A percentile compares a stretch with the other conserved stretches of the same genome.
These are phyloP conservation scores for Choloepus hoffmanni DNA, from an alignment of 2,113 vertebrate genomes.

Conservation along the genomic window DNA sequence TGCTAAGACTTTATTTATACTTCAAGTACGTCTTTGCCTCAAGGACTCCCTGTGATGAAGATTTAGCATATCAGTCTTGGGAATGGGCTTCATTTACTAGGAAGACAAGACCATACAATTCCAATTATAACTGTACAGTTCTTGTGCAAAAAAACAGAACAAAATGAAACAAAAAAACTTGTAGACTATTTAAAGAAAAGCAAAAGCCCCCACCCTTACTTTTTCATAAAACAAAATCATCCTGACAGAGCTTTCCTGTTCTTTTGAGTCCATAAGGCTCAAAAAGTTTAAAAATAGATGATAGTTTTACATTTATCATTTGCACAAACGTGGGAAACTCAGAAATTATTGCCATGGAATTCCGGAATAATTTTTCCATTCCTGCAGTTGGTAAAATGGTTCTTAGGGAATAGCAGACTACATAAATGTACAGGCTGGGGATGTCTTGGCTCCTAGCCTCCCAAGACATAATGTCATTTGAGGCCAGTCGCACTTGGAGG, in stretches of 20 bases:
- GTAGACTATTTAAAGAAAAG: conserved; percentile 67
- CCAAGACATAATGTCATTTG: conserved; percentile 12
- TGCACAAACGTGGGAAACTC: conserved; percentile 74
- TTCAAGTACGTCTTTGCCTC: neutral
- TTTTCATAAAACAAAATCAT: conserved; percentile 56
- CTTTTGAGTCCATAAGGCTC: conserved; percentile 35
- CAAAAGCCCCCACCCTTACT: conserved; percentile 61
- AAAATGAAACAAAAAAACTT: neutral
- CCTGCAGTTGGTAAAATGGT: conserved; percentile 8
- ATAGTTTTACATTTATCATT: conserved; percentile 70
- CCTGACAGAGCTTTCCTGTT: conserved; percentile 75
- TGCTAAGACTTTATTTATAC: neutral
- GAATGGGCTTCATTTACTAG: conserved; percentile 7
- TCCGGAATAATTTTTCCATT: conserved; percentile 51
- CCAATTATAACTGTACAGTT: neutral
- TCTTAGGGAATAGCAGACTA: conserved; percentile 25
- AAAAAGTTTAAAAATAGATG: conserved; percentile 78
- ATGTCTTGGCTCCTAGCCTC: conserved; percentile 22
- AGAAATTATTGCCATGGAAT: conserved; percentile 51
- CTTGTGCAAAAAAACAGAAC: neutral
- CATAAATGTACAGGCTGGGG: neutral
- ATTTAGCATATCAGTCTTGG: neutral
- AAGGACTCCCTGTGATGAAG: neutral
- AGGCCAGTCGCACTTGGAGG: conserved; percentile 50
- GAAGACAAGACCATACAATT: conserved; percentile 18